These are phyloP conservation scores for Callipepla californica DNA, from an alignment of 2,113 vertebrate genomes.

Conservation along the genomic window DNA sequence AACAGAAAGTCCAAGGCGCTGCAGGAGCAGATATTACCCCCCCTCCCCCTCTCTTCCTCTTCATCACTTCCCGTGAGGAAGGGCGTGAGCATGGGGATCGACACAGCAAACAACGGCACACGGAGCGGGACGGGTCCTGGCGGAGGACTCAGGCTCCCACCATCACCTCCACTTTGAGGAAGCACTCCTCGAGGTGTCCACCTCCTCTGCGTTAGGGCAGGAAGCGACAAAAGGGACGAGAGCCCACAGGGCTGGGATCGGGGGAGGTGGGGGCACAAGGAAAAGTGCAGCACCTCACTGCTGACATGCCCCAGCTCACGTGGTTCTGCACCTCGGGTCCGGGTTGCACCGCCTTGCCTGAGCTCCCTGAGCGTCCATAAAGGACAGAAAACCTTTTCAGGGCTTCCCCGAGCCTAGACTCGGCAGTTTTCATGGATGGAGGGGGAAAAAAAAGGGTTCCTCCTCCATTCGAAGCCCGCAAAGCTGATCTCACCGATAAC, in stretches of 20 bases:
- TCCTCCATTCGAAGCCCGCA: background rate
- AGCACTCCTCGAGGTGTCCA: background rate
- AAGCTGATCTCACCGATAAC: background rate
- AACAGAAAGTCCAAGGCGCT: background rate
- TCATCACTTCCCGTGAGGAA: background rate
- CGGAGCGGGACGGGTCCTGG: accelerated
- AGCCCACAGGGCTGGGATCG: background rate
- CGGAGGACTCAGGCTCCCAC: background rate
- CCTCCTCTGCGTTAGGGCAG: background rate
- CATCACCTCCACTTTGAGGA: background rate
- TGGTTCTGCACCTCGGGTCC: background rate
- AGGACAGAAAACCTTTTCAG: background rate
- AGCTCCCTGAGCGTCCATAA: background rate
- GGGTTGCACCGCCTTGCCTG: background rate
- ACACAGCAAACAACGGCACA: accelerated
- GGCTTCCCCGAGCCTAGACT: background rate
- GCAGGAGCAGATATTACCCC: background rate
- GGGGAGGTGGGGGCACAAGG: no score
- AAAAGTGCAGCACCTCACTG: no score
- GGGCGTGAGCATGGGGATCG: accelerated
- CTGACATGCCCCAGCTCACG: no score
- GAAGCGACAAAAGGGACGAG: background rate
- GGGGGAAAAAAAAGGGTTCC: background rate
- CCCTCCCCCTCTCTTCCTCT: background rate
- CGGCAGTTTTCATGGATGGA: background rate